These are phyloP conservation scores for Halesus radiatus DNA, from an alignment of 1,140 invertebrate species.

Conservation along the genomic window DNA sequence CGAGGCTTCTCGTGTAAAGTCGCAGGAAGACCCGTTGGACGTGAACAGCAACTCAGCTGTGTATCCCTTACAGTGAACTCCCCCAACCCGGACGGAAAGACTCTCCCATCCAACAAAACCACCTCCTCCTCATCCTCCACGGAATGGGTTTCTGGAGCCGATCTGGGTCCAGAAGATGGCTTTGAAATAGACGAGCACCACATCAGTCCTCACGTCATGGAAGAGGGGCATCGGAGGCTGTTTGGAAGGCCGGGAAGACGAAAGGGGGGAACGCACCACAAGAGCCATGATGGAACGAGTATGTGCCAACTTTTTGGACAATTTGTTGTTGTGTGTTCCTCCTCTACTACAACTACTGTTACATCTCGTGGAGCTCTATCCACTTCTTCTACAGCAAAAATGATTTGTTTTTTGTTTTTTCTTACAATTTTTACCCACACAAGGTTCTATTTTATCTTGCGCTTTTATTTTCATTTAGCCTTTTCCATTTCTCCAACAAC, in stretches of 20 bases:
- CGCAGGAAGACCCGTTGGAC: background rate
- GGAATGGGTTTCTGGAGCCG: conserved; percentile 50
- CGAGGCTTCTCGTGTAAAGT: no score
- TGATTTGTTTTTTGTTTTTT: no score
- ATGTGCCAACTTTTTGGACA: conserved; percentile 45
- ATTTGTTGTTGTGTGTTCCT: conserved; percentile 17
- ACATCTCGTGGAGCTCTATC: background rate
- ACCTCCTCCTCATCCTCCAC: conserved; percentile 36
- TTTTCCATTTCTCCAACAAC: no score
- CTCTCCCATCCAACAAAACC: conserved; percentile 34
- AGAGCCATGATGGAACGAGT: conserved; percentile 51
- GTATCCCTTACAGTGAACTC: conserved; percentile 50
- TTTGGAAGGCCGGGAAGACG: conserved; percentile 62
- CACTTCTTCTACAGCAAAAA: background rate
- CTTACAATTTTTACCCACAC: background rate
- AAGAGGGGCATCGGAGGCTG: conserved; percentile 52
- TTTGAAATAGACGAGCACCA: conserved; percentile 53
- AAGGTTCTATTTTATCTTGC: background rate
- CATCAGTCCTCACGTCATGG: conserved; percentile 55
- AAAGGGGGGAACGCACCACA: conserved; percentile 64
- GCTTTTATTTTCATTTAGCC: conserved; percentile 8
- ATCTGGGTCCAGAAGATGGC: conserved; percentile 50
- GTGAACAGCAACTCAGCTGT: conserved; percentile 14
- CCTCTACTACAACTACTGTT: background rate
- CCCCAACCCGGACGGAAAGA: conserved; percentile 33